phyloP scores from a whole-genome alignment of 2,797 vertebrate species.

The Leucoraja ocellata region DNA sequence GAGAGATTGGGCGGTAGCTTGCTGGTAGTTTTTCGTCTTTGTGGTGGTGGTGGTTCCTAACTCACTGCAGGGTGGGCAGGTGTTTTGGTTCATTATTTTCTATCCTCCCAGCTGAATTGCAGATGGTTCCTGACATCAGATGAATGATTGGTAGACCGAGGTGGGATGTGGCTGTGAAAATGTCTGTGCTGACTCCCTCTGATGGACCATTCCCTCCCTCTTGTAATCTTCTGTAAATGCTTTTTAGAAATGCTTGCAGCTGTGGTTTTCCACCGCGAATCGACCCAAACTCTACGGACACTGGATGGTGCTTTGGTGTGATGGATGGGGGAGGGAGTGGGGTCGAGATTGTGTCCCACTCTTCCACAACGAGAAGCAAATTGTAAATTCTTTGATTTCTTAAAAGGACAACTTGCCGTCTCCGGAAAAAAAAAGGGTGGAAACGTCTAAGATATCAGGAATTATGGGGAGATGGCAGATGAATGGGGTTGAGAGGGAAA shows the following conservation, averaged over 20 bases:
- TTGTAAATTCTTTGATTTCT: not conserved
- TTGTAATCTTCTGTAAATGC: not conserved
- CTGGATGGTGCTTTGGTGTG: not conserved
- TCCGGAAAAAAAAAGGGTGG: too few species aligned
- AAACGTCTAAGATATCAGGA: too few species aligned
- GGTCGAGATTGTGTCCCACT: not conserved
- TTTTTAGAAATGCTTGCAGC: not conserved
- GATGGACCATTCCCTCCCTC: not conserved
- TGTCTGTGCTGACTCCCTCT: not conserved
- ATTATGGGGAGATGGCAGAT: too few species aligned
- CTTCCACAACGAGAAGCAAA: not conserved
- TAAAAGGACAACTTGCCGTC: constrained; percentile 13
- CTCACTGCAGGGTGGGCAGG: too few species aligned
- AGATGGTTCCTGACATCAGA: too few species aligned
- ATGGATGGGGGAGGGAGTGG: not conserved
- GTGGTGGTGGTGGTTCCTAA: not conserved
- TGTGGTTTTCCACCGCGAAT: not conserved
- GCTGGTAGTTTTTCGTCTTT: too few species aligned
- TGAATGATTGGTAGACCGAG: not conserved
- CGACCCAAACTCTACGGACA: too few species aligned
- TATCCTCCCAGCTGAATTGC: too few species aligned
- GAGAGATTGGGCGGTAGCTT: too few species aligned
- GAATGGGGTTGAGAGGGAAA: too few species aligned
- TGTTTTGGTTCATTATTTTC: too few species aligned
- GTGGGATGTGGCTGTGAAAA: not conserved